A percentile compares a stretch with the other conserved stretches of the same genome.
phyloP scores from a whole-genome alignment of 2,888 invertebrate species.

The Biston stratarius region DNA sequence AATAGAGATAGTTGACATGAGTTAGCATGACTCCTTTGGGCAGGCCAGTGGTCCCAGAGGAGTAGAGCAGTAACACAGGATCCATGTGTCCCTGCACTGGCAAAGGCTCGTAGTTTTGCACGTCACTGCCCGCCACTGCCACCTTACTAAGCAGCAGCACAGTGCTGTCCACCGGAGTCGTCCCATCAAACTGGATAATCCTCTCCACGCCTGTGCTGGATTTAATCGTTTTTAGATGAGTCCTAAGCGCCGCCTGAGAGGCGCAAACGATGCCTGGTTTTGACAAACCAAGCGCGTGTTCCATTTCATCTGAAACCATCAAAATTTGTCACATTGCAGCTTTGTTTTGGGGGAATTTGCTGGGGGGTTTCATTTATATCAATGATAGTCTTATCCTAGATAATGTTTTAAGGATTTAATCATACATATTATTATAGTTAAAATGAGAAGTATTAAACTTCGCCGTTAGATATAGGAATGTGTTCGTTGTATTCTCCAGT shows the following conservation, averaged over 20 bases:
- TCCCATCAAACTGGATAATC: conserved; percentile 89
- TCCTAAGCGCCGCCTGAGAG: conserved; percentile 72
- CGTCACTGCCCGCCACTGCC: conserved; percentile 40
- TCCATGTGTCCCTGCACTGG: conserved; percentile 56
- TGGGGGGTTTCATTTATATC: too few relatives aligned
- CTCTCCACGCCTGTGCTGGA: conserved; percentile 64
- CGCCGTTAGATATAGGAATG: background rate
- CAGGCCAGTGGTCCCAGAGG: conserved; percentile 91
- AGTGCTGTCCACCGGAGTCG: conserved; percentile 54
- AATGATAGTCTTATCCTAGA: too few relatives aligned
- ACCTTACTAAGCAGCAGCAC: conserved; percentile 50
- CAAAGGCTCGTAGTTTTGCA: conserved; percentile 48
- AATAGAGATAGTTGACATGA: conserved; percentile 81
- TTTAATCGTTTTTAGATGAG: conserved; percentile 55
- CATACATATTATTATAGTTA: too few relatives aligned
- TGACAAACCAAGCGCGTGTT: conserved; percentile 88
- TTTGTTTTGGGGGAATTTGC: too few relatives aligned
- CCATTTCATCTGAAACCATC: conserved; percentile 62
- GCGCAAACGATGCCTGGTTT: conserved; percentile 88
- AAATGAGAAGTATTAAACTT: too few relatives aligned
- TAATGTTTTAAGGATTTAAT: too few relatives aligned
- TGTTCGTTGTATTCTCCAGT: background rate
- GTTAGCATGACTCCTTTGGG: conserved; percentile 92
- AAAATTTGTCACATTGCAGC: background rate
- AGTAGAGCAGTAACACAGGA: conserved; percentile 79